phyloP scores from a whole-genome alignment of 2,797 vertebrate species.

The Paguma larvata region DNA sequence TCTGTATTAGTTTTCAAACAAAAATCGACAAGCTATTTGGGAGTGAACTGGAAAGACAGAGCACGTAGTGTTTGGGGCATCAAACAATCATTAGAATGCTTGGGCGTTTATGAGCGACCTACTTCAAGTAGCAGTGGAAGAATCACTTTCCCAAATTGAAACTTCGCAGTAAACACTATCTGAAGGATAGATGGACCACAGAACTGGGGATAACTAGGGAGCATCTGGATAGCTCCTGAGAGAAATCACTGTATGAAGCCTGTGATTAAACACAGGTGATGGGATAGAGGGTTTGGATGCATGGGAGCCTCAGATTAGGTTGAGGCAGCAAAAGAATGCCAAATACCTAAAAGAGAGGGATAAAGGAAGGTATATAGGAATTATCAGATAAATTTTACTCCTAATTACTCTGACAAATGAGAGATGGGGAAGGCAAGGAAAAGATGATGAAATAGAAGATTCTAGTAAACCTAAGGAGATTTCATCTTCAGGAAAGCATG shows the following conservation, averaged over 20 bases:
- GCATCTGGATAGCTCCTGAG: background rate
- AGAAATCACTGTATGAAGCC: background rate
- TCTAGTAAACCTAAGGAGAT: background rate
- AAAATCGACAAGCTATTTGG: background rate
- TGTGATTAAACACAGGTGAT: background rate
- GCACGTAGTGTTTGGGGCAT: background rate
- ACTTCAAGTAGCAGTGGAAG: background rate
- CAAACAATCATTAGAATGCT: background rate
- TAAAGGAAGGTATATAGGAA: background rate
- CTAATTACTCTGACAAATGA: background rate
- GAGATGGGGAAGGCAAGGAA: background rate
- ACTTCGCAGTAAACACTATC: background rate
- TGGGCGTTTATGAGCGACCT: background rate
- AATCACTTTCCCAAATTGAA: background rate
- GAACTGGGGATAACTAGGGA: background rate
- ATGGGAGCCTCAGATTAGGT: background rate
- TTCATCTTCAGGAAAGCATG: background rate
- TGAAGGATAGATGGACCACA: background rate
- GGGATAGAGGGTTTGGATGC: background rate
- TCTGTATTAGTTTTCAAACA: background rate
- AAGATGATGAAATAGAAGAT: background rate
- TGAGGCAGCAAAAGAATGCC: background rate
- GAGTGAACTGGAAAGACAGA: background rate
- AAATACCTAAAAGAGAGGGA: background rate
- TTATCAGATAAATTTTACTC: background rate